Conservation (phyloP, 2,113 vertebrate species). For the Hippocampus abdominalis region DNA sequence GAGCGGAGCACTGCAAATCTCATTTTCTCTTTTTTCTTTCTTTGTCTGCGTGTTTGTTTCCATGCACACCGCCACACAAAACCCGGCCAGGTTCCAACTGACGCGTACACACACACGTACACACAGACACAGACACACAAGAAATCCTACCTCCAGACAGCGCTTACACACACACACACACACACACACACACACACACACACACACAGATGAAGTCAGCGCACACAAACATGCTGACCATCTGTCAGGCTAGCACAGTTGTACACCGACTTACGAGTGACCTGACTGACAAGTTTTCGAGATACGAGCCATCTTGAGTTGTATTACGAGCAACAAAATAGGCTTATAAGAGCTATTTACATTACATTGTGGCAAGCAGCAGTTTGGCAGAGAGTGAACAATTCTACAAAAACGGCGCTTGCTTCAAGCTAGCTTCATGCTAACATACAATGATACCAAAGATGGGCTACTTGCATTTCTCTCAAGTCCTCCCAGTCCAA, state of each 20-base stretch:
- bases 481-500: neutral
- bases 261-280: neutral
- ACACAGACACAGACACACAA: neutral
- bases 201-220: neutral
- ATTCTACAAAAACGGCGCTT: neutral
- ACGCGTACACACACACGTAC: neutral
- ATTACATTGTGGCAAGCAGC: neutral
- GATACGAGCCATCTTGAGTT: neutral
- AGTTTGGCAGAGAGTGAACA: neutral
- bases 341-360: neutral
- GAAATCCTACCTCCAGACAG: conserved; percentile 7
- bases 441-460: neutral
- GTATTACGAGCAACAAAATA: neutral
- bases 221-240: conserved; percentile 5
- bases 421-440: neutral
- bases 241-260: conserved; percentile 17
- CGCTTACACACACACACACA: neutral
- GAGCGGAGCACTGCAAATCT: conserved; percentile 43
- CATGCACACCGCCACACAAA: conserved; percentile 9
- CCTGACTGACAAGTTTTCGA: conserved; percentile 4
- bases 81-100: neutral
- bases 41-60: neutral
- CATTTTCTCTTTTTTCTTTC: conserved; percentile 11
- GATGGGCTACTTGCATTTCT: neutral
- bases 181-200: neutral